Conservation (phyloP, 2,797 vertebrate species). For the Cossypha dichroa region DNA sequence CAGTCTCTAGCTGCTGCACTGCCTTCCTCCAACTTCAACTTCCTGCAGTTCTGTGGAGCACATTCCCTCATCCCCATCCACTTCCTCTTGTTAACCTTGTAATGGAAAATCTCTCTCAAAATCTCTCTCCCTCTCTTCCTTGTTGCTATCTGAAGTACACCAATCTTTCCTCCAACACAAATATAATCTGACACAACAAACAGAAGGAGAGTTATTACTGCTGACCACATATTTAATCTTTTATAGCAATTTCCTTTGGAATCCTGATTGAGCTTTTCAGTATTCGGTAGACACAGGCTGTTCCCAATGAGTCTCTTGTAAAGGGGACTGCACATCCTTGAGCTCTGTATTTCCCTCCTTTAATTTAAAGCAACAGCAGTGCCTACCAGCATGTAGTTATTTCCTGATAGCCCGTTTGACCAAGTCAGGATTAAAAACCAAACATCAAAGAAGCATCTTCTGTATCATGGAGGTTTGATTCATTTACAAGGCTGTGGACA, state of each 20-base stretch:
- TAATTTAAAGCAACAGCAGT: not conserved
- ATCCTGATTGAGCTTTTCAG: not conserved
- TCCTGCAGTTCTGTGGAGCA: not conserved
- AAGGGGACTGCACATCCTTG: not conserved
- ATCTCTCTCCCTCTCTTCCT: not conserved
- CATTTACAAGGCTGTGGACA: not conserved
- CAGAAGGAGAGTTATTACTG: not conserved
- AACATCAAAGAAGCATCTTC: not conserved
- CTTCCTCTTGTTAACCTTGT: conserved; percentile 31
- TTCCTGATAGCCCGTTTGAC: not conserved
- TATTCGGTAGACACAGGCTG: not conserved
- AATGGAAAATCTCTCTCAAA: conserved; percentile 3
- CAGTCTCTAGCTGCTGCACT: not conserved
- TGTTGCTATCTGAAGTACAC: conserved; percentile 30
- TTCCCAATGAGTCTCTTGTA: not conserved
- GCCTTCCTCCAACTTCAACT: not conserved
- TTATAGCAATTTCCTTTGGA: conserved; percentile 29
- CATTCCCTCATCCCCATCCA: not conserved
- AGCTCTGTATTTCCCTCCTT: not conserved
- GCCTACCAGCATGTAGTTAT: not conserved
- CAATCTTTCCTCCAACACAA: conserved; percentile 31
- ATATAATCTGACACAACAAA: conserved; percentile 7
- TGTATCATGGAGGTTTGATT: not conserved
- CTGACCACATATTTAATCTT: conserved; percentile 6
- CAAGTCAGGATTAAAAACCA: not conserved